Conservation (phyloP, 2,888 invertebrate species). For the Bellardia bayeri region DNA sequence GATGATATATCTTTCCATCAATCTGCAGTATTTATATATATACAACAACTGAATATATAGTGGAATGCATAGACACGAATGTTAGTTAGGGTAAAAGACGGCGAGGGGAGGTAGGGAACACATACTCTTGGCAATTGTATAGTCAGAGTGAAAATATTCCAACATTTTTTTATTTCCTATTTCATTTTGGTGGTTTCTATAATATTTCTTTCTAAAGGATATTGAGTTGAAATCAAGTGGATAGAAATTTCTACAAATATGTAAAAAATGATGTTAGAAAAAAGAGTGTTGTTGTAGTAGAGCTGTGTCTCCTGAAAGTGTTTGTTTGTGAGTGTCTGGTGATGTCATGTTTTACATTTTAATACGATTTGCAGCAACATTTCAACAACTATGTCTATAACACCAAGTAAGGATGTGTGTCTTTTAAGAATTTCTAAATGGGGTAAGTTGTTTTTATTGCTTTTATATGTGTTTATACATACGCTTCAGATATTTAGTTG, state of each 20-base stretch:
- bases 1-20: slow-evolving; percentile 33
- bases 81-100: background rate
- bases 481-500: slow-evolving; percentile 20
- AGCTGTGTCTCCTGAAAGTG: background rate
- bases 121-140: background rate
- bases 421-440: slow-evolving; percentile 29
- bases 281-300: background rate
- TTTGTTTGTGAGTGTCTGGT: slow-evolving; percentile 42
- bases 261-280: background rate
- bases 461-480: slow-evolving; percentile 42
- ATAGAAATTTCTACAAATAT: slow-evolving; percentile 36
- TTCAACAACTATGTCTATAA: slow-evolving; percentile 42
- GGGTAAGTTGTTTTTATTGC: slow-evolving; percentile 25
- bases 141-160: background rate
- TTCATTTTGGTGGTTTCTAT: slow-evolving; percentile 49
- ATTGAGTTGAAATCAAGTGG: slow-evolving; percentile 65
- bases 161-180: background rate
- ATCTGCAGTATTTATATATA: slow-evolving; percentile 15
- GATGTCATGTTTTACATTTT: slow-evolving; percentile 71
- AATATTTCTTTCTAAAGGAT: slow-evolving; percentile 55
- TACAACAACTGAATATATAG: background rate
- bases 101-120: background rate
- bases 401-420: background rate
- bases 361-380: slow-evolving; percentile 66
- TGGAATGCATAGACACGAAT: background rate